These are phyloP conservation scores for Eriocheir sinensis DNA, from an alignment of 1,140 invertebrate species.

Conservation along the genomic window DNA sequence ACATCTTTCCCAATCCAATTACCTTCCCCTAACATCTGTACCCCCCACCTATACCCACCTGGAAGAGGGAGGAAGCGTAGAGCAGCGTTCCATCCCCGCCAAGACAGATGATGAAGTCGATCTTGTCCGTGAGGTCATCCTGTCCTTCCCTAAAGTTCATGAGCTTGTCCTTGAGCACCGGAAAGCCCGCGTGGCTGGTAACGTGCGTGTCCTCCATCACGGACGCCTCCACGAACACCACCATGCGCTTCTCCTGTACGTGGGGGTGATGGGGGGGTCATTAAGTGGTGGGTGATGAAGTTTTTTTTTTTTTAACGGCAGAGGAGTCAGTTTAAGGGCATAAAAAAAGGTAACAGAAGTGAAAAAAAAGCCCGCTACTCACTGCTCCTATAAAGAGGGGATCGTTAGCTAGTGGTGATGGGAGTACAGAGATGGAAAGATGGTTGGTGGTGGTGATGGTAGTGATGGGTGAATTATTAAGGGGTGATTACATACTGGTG, in stretches of 20 bases:
- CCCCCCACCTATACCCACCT: too few relatives aligned
- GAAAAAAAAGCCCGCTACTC: too few relatives aligned
- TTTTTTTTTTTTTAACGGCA: too few relatives aligned
- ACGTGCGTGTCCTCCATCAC: constrained; percentile 92
- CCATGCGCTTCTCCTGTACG: background rate
- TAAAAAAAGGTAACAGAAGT: too few relatives aligned
- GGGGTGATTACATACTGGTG: too few relatives aligned
- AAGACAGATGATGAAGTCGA: constrained; percentile 97
- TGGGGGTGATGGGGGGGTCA: background rate
- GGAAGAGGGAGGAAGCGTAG: constrained; percentile 96
- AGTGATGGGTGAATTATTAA: too few relatives aligned
- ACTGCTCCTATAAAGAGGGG: too few relatives aligned
- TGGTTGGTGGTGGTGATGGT: too few relatives aligned
- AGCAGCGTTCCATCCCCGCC: constrained; percentile 98
- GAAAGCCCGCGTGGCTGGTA: constrained; percentile 87
- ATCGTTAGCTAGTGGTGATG: too few relatives aligned
- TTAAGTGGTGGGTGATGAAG: too few relatives aligned
- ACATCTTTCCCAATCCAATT: background rate
- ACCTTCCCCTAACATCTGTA: background rate
- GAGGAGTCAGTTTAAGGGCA: too few relatives aligned
- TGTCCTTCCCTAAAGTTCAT: constrained; percentile 95
- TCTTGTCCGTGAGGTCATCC: constrained; percentile 90
- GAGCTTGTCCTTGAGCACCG: constrained; percentile 89
- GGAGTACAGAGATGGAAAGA: too few relatives aligned
- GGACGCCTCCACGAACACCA: constrained; percentile 89